Evolutionary conservation across 2,113 vertebrate genomes (phyloP).

Genomic region (Tenebrosternarchus preto): DNA sequence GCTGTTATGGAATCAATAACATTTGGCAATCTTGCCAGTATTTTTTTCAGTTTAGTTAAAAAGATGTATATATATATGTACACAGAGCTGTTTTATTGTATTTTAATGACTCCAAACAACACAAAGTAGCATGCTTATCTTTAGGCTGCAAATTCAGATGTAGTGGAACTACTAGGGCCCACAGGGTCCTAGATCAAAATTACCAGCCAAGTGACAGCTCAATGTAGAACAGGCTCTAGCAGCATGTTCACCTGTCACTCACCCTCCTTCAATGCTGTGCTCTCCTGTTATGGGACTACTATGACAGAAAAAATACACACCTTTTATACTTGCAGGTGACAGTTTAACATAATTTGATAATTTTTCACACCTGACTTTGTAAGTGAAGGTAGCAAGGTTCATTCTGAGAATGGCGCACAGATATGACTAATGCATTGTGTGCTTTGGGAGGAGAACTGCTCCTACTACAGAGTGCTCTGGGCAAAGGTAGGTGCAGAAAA

Average conservation of each 20-base stretch:
- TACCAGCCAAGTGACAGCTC: constrained; percentile 13
- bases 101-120: neutral
- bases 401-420: neutral
- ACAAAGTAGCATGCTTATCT: neutral
- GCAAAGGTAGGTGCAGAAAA: neutral
- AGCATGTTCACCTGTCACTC: constrained; percentile 25
- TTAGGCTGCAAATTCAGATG: constrained; percentile 11
- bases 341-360: constrained; percentile 15
- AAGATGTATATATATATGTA: neutral
- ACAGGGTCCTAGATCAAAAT: constrained; percentile 12
- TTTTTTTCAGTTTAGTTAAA: neutral
- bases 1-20: neutral
- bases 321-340: neutral
- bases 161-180: neutral
- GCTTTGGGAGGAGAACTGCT: neutral
- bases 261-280: neutral
- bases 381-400: neutral
- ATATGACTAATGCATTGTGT: neutral
- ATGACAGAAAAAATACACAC: constrained; percentile 9
- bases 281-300: neutral
- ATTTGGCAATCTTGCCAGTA: neutral
- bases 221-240: constrained; percentile 23
- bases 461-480: neutral
- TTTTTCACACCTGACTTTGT: neutral
- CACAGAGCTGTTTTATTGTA: neutral